Evolutionary conservation across 1,140 invertebrate genomes (phyloP).

Genomic region (Eriocheir sinensis): DNA sequence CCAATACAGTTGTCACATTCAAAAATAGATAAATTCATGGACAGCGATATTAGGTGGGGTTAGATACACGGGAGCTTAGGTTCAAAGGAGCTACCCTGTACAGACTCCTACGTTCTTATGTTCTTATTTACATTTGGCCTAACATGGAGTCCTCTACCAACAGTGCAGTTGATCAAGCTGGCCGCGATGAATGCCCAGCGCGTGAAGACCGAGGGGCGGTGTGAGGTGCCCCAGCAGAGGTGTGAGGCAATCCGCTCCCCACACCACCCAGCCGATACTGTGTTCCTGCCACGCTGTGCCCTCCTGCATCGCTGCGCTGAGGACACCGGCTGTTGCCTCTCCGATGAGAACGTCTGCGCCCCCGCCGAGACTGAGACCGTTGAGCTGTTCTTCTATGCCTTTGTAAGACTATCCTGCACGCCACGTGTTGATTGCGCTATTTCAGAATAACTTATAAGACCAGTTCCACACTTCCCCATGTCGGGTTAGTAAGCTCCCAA

Average conservation of each 20-base stretch:
- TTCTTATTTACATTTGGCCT: too few species aligned
- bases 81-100: too few species aligned
- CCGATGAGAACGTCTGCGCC: constrained; percentile 4
- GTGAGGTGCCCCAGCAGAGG: constrained; percentile 30
- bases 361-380: constrained; percentile 41
- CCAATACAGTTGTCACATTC: too few species aligned
- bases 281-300: constrained; percentile 49
- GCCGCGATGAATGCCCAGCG: constrained; percentile 43
- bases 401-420: constrained; percentile 42
- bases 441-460: too few species aligned
- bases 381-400: constrained; percentile 58
- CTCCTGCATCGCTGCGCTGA: constrained; percentile 56
- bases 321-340: constrained; percentile 59
- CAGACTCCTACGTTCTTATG: neutral
- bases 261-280: neutral
- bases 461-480: too few species aligned
- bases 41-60: too few species aligned
- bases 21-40: too few species aligned
- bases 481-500: too few species aligned
- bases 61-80: too few species aligned
- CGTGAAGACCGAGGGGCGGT: constrained; percentile 46
- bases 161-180: constrained; percentile 35
- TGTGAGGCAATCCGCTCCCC: constrained; percentile 11
- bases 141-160: too few species aligned
- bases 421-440: too few species aligned